These are phyloP conservation scores for Esperia sulphurella DNA, from an alignment of 2,888 invertebrate genomes.

Conservation along the genomic window DNA sequence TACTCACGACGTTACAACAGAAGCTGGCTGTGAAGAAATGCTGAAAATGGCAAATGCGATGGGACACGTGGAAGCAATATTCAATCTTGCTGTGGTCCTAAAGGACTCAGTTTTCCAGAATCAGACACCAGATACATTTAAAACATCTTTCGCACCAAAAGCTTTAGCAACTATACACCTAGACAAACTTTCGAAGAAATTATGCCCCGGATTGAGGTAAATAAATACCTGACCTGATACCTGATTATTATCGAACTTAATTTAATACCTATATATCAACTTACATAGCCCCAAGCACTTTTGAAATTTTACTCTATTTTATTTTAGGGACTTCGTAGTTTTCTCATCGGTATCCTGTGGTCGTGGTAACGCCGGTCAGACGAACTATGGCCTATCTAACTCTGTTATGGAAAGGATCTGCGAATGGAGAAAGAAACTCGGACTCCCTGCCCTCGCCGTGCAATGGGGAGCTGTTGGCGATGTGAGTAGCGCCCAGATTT, in stretches of 20 bases:
- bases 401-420: constrained; percentile 94
- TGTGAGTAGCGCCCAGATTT: too few species aligned
- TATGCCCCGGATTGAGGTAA: constrained; percentile 62
- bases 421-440: constrained; percentile 83
- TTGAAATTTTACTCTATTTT: too few species aligned
- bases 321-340: constrained; percentile 86
- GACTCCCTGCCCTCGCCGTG: constrained; percentile 89
- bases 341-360: constrained; percentile 96
- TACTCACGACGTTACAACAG: constrained; percentile 84
- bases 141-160: constrained; percentile 86
- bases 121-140: constrained; percentile 84
- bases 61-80: constrained; percentile 89
- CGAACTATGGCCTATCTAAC: constrained; percentile 94
- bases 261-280: too few species aligned
- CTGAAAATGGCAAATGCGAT: constrained; percentile 81
- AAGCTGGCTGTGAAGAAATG: constrained; percentile 84
- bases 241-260: too few species aligned
- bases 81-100: constrained; percentile 92
- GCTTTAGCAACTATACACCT: constrained; percentile 88
- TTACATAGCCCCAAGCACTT: too few species aligned
- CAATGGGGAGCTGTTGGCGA: constrained; percentile 97
- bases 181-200: constrained; percentile 76
- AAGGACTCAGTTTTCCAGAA: constrained; percentile 88
- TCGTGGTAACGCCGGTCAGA: constrained; percentile 94
- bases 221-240: too few species aligned